Evolutionary conservation across 2,113 vertebrate genomes (phyloP), one percentile per base, ranked within the genome.

Genomic region (Agelaius tricolor): DNA sequence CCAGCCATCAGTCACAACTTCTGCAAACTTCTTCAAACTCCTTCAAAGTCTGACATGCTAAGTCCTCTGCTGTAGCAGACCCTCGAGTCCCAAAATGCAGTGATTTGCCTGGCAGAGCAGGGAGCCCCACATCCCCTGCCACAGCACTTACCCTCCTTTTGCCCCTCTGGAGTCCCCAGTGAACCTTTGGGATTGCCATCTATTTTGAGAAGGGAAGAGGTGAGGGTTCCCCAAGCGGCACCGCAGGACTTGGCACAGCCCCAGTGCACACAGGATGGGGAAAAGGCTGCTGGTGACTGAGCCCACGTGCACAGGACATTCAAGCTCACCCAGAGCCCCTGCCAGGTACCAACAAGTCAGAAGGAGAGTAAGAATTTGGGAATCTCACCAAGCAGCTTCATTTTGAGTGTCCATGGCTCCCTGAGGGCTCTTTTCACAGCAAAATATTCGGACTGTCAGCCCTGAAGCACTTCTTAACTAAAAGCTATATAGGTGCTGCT

Each of bases 201-300:
- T 24, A 0, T n/a, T 31, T 9, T 3, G 37, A 3, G 1, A 54
- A 44, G 15, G 37, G 65, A 46, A 26, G 43, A 33, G 57, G 21
- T 12, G 44, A 19, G 13, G 28, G 51, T 1, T 31, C 31, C 37
- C 49, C 33, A 49, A 3, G 21, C 1, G 1, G n/a, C 2, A 20
- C 1, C 0, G 24, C 49, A 7, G 35, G 11, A 43, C 18, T 24
- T 2, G 0, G 46, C 79, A 44, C 39, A 71, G 51, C 21, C 22
- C 18, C 51, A 1, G 1, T 0, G 15, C 20, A 22, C 11, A 10
- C 2, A 17, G 31, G 14, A 7, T 0, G 35, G 61, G 28, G 57
- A 37, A 77, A 58, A 8, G 4, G 46, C 59, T 81, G 55, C 24
- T 77, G 63, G 11, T 15, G 52, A 11, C 73, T 22, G 41, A 87